Conservation (phyloP, 2,113 vertebrate genomes). For the Charina bottae region DNA sequence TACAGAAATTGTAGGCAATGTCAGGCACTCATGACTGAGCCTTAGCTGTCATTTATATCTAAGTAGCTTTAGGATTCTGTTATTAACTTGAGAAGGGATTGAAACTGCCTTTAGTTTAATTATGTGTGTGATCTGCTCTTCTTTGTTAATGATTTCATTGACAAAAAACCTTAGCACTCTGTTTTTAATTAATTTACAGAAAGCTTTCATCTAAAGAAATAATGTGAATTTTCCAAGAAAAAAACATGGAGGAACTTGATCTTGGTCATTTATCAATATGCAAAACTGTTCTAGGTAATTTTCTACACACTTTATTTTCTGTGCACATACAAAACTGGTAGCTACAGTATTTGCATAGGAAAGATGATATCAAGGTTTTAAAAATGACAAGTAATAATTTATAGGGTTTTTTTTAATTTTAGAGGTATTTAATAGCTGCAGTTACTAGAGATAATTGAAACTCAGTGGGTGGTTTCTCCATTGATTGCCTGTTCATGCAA, state of each 20-base stretch:
- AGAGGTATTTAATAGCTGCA: slow-evolving; percentile 1
- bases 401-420: background rate
- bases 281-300: background rate
- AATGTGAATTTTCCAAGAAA: background rate
- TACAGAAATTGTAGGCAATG: too few species aligned
- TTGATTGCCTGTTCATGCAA: slow-evolving; percentile 23
- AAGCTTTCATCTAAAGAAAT: background rate
- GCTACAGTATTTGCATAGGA: background rate
- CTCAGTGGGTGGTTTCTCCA: background rate
- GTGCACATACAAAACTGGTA: slow-evolving; percentile 19
- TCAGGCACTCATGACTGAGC: background rate
- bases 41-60: background rate
- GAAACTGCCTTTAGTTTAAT: background rate
- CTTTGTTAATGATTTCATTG: background rate
- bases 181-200: background rate
- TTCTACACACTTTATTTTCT: slow-evolving; percentile 13
- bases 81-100: background rate
- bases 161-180: background rate
- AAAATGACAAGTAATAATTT: slow-evolving; percentile 17
- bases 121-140: background rate
- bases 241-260: background rate
- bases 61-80: background rate
- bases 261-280: background rate
- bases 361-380: background rate
- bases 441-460: slow-evolving; percentile 19